Base-by-base conservation (phyloP, 2,113 vertebrate genomes). In the Apteryx owenii region DNA sequence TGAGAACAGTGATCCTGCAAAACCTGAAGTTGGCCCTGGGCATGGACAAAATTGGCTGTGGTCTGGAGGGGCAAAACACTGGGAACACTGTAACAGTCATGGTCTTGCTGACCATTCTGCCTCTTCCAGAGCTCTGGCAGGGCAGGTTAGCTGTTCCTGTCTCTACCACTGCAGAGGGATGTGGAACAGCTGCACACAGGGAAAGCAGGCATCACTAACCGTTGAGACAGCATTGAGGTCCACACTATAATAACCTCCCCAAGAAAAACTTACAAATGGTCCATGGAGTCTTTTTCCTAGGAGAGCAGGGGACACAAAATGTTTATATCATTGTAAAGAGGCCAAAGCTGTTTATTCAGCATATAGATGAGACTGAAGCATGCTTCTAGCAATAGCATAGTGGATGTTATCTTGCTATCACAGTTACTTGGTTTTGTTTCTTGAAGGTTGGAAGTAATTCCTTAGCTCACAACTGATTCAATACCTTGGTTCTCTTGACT, bases 401-500 rank as follows among this genome's bases (percentile, higher is more conserved):
- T 21, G 33, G 7, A 33, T 72, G 53, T 85, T 90, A 89, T 83
- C 89, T 95, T 85, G 66, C 54, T 89, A 79, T 95, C 77, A 58
- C n/a, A 88, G 58, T 66, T 61, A 71, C 75, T 87, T 83, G 15
- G 38, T 69, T 95, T 94, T 89, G 56, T 89, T 95, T 85, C 91
- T 97, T 92, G 91, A 95, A 96, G 36, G 82, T 9, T 96, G 84
- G 66, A 95, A 81, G 64, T 68, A 89, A 95, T 76, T 82, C 44
- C 71, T 83, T 94, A 92, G 73, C 50, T 96, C 36, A 51, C 38
- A 68, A 42, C 46, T 28, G 73, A 87, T 62, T 89, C 92, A 87
- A 38, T 85, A 72, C 42, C 56, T 72, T 56, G 46, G 42, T 50
- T 85, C 38, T 87, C 83, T 48, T 65, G 71, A 0, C 26, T 90